These are phyloP conservation scores for Cryptocephalus primarius DNA, from an alignment of 2,888 invertebrate genomes.

Conservation along the genomic window DNA sequence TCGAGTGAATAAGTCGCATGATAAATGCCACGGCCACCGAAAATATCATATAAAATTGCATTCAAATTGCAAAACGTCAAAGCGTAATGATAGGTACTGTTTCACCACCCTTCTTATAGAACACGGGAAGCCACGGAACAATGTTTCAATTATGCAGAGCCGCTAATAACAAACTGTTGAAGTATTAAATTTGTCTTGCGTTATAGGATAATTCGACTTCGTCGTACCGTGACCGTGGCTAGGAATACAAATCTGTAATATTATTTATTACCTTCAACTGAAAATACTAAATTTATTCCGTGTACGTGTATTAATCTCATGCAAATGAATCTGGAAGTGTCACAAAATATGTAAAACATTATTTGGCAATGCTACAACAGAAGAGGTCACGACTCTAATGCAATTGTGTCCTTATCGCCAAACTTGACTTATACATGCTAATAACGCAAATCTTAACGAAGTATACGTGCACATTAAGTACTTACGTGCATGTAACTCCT, in stretches of 20 bases:
- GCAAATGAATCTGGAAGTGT: slow-evolving; percentile 24
- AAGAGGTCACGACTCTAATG: slow-evolving; percentile 22
- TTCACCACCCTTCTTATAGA: neutral
- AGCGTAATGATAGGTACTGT: neutral
- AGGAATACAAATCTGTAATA: slow-evolving; percentile 9
- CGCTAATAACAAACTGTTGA: slow-evolving; percentile 5
- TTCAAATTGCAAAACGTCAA: neutral
- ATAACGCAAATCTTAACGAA: neutral
- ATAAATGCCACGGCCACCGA: too few species aligned
- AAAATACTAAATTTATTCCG: slow-evolving; percentile 10
- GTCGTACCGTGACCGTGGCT: slow-evolving; percentile 7
- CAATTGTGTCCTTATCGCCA: neutral
- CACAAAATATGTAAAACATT: slow-evolving; percentile 25
- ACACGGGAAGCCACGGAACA: neutral
- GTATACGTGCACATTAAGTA: too few species aligned
- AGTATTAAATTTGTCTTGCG: slow-evolving; percentile 11
- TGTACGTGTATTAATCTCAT: slow-evolving; percentile 15
- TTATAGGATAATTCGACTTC: slow-evolving; percentile 11
- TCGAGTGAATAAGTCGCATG: too few species aligned
- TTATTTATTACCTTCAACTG: slow-evolving; percentile 9
- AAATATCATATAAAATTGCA: too few species aligned
- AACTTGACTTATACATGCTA: neutral
- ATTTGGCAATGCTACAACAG: slow-evolving; percentile 20
- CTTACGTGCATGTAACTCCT: too few species aligned
- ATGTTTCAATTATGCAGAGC: slow-evolving; percentile 5